Percentiles rank a stretch among this genome's conserved stretches.
Evolutionary conservation across 1,140 invertebrate species (phyloP).

Genomic region (Apis dorsata): DNA sequence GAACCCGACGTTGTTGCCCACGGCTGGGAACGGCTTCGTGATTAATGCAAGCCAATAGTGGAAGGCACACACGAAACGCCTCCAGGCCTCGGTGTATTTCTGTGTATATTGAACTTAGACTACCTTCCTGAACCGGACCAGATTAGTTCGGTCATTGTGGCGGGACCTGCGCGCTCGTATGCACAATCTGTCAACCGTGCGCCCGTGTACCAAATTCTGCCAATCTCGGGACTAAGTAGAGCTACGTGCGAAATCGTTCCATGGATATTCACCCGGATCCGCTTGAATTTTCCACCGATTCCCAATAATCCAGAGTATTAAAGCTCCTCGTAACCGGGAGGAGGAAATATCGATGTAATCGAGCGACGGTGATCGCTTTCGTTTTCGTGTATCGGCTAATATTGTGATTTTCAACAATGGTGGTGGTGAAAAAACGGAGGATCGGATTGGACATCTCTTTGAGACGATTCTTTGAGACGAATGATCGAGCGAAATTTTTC

Average conservation of each 20-base stretch:
- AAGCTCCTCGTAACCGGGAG: not conserved
- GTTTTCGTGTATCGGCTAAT: too few relatives aligned
- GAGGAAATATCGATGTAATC: too few relatives aligned
- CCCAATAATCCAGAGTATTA: not conserved
- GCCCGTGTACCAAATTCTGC: conserved; percentile 47
- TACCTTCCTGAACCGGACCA: conserved; percentile 67
- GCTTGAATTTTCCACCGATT: conserved; percentile 39
- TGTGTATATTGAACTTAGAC: conserved; percentile 73
- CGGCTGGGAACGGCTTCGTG: conserved; percentile 44
- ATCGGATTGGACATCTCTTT: too few relatives aligned
- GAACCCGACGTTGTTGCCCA: conserved; percentile 36
- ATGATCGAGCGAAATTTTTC: too few relatives aligned
- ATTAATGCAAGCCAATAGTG: conserved; percentile 71
- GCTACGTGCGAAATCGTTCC: conserved; percentile 46
- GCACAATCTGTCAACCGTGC: conserved; percentile 69
- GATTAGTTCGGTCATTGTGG: conserved; percentile 75
- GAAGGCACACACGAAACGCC: conserved; percentile 64
- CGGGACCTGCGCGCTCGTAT: conserved; percentile 51
- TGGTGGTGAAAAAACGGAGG: too few relatives aligned
- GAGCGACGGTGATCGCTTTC: too few relatives aligned
- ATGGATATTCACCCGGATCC: conserved; percentile 19
- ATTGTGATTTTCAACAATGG: too few relatives aligned
- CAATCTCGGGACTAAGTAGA: conserved; percentile 50
- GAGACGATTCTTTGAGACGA: too few relatives aligned
- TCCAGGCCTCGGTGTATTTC: conserved; percentile 65